Evolutionary conservation across 2,888 invertebrate genomes (phyloP).

Genomic region (Rambutsinella grinnellia): DNA sequence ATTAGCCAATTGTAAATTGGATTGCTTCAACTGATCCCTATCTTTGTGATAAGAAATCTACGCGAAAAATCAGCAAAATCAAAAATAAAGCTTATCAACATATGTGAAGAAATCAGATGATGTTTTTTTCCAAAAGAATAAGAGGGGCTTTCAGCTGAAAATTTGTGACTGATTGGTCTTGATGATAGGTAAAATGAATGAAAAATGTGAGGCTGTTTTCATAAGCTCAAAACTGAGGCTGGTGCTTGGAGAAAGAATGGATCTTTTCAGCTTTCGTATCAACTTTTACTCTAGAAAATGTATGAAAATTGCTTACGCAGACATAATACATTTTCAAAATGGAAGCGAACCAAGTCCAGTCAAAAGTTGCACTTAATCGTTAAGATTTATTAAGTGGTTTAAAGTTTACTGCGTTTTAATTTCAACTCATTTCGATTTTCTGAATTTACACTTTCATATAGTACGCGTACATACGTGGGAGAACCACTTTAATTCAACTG

Average conservation of each 20-base stretch:
- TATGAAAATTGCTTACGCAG: conserved; percentile 23
- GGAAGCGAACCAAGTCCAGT: too few relatives aligned
- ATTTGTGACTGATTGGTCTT: conserved; percentile 1
- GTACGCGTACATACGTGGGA: too few relatives aligned
- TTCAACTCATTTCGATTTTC: too few relatives aligned
- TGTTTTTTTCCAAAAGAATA: conserved; percentile 28
- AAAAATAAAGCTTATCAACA: conserved; percentile 34
- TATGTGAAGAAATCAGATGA: conserved; percentile 36
- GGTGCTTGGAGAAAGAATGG: too few relatives aligned
- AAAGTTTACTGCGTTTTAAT: too few relatives aligned
- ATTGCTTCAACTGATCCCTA: conserved; percentile 11
- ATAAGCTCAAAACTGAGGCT: too few relatives aligned
- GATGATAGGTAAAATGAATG: conserved; percentile 22
- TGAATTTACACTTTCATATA: too few relatives aligned
- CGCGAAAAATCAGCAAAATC: conserved; percentile 32
- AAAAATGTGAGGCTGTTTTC: not conserved
- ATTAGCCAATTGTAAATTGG: conserved; percentile 22
- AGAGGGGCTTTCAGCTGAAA: too few relatives aligned
- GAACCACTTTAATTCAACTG: too few relatives aligned
- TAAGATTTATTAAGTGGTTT: too few relatives aligned
- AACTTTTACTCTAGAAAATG: not conserved
- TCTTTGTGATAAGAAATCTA: not conserved
- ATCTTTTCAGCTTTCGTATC: not conserved
- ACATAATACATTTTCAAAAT: too few relatives aligned
- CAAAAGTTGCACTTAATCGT: too few relatives aligned